Evolutionary conservation across 2,797 vertebrate genomes (phyloP).

Genomic region (Lutjanus campechanus): DNA sequence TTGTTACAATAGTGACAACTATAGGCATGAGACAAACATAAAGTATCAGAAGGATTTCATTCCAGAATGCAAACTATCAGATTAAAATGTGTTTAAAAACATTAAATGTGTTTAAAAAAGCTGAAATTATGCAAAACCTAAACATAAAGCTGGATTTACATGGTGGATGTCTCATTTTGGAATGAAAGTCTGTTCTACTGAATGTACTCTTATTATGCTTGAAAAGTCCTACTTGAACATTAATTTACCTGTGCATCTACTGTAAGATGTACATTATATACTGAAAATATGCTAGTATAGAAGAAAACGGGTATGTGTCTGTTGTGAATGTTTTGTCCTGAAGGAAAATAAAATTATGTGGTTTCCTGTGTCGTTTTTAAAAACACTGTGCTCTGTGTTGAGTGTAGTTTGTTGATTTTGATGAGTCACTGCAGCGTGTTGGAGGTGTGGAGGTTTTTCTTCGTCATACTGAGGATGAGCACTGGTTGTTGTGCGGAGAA

Average conservation of each 20-base stretch:
- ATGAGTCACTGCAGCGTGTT: background rate
- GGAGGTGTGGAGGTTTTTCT: constrained; percentile 25
- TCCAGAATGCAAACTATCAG: constrained; percentile 31
- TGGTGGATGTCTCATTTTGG: constrained; percentile 26
- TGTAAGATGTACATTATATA: constrained; percentile 41
- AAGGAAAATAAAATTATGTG: constrained; percentile 57
- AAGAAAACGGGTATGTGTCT: constrained; percentile 32
- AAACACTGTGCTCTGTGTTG: background rate
- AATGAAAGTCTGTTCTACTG: constrained; percentile 43
- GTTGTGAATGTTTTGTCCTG: constrained; percentile 47
- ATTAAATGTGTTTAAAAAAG: constrained; percentile 19
- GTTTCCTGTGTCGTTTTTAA: constrained; percentile 28
- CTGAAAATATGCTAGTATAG: constrained; percentile 41
- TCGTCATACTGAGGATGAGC: constrained; percentile 52
- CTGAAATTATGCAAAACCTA: constrained; percentile 21
- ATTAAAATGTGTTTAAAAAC: constrained; percentile 16
- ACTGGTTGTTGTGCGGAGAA: constrained; percentile 13
- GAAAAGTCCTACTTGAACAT: constrained; percentile 60
- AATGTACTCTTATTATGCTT: constrained; percentile 63
- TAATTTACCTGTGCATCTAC: constrained; percentile 45
- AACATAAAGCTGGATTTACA: constrained; percentile 10
- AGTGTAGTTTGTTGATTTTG: constrained; percentile 10
- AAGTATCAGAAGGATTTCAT: constrained; percentile 25
- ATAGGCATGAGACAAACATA: constrained; percentile 50
- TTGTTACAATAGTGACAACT: constrained; percentile 44